Percentiles rank a stretch among this genome's conserved stretches.
These are phyloP conservation scores for Periophthalmodon schlosseri DNA, from an alignment of 2,113 vertebrate genomes.

Conservation along the genomic window DNA sequence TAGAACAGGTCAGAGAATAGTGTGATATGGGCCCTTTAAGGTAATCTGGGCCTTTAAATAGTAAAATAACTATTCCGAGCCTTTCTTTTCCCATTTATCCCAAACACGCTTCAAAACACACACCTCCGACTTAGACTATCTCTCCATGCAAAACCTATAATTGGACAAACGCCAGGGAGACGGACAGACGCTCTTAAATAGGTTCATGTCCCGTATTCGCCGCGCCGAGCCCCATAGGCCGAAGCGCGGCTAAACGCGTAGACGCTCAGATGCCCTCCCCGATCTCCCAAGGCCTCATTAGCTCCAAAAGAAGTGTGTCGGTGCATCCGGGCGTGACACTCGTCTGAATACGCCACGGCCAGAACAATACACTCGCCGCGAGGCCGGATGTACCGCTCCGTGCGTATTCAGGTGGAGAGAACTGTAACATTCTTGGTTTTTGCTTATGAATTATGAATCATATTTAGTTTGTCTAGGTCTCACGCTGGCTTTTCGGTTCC, in stretches of 20 bases:
- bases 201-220: constrained; percentile 15
- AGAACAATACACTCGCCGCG: constrained; percentile 40
- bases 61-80: not conserved
- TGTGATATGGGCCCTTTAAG: too few relatives aligned
- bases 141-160: constrained; percentile 39
- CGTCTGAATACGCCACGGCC: constrained; percentile 33
- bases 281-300: constrained; percentile 69
- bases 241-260: constrained; percentile 42
- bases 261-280: constrained; percentile 30
- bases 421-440: constrained; percentile 32
- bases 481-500: constrained; percentile 15
- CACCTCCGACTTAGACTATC: constrained; percentile 37
- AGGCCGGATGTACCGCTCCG: constrained; percentile 43
- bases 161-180: constrained; percentile 19
- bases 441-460: constrained; percentile 55
- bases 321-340: constrained; percentile 29
- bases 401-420: constrained; percentile 56
- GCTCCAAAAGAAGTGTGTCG: constrained; percentile 42
- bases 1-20: too few relatives aligned
- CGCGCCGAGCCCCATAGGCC: constrained; percentile 8
- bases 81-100: too few relatives aligned
- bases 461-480: constrained; percentile 39
- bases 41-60: too few relatives aligned
- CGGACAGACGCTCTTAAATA: constrained; percentile 33
- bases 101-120: constrained; percentile 37